These are phyloP conservation scores for Ictidomys tridecemlineatus DNA, from an alignment of 2,113 vertebrate species.

Conservation along the genomic window DNA sequence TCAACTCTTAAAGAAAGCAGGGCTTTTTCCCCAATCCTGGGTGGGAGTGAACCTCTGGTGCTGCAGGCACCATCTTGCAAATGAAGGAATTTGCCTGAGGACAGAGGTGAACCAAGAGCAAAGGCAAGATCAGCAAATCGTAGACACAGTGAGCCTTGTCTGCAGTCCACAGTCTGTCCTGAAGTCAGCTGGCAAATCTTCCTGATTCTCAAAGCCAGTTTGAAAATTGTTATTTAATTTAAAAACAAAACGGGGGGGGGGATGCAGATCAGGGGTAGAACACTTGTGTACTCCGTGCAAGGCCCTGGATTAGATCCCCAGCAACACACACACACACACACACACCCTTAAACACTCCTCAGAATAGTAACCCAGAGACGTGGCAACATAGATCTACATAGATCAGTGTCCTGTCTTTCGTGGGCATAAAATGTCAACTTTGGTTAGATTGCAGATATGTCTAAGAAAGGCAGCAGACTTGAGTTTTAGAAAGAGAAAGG, in stretches of 20 bases:
- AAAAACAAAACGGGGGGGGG: too few relatives aligned
- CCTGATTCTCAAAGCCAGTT: background rate
- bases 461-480: constrained; percentile 30
- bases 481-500: constrained; percentile 10
- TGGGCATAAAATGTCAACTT: background rate
- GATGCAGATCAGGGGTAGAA: background rate
- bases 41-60: background rate
- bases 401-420: background rate
- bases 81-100: background rate
- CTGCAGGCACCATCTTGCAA: rapidly evolving
- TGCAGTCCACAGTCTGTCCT: background rate
- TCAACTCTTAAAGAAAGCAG: background rate
- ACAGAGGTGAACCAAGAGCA: background rate
- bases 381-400: background rate
- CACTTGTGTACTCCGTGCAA: background rate
- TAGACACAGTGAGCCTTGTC: background rate
- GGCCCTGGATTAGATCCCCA: background rate
- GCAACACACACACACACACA: background rate
- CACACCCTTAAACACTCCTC: background rate
- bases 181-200: background rate
- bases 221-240: background rate
- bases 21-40: rapidly evolving
- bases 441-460: constrained; percentile 12
- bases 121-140: background rate
- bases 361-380: background rate